Conservation (phyloP, 2,888 invertebrate genomes). For the Drosophila paranaensis region DNA sequence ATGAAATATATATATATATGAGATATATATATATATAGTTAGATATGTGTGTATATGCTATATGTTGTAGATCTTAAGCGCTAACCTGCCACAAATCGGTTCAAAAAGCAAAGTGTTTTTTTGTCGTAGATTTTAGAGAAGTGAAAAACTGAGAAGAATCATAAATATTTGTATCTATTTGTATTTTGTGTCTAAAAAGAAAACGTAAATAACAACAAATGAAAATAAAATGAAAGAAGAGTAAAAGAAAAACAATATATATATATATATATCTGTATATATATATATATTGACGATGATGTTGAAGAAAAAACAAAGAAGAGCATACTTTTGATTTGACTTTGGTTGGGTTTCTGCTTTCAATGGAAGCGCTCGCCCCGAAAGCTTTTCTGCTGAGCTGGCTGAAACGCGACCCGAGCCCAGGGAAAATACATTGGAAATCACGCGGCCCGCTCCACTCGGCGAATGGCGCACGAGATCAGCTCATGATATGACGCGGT, state of each 20-base stretch:
- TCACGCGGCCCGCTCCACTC: slow-evolving; percentile 44
- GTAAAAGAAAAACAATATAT: slow-evolving; percentile 16
- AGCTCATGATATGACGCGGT: slow-evolving; percentile 42
- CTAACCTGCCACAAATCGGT: slow-evolving; percentile 61
- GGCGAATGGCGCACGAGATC: slow-evolving; percentile 52
- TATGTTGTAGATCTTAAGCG: slow-evolving; percentile 69
- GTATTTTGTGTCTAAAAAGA: slow-evolving; percentile 71
- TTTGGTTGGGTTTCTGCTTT: slow-evolving; percentile 58
- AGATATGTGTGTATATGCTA: slow-evolving; percentile 51
- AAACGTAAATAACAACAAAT: slow-evolving; percentile 61
- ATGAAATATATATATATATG: slow-evolving; percentile 46
- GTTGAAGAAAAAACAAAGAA: slow-evolving; percentile 32
- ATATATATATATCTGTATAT: background rate
- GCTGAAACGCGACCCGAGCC: slow-evolving; percentile 48
- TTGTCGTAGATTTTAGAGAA: slow-evolving; percentile 68
- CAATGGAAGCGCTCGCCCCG: slow-evolving; percentile 56
- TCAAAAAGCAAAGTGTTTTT: slow-evolving; percentile 46
- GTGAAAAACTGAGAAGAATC: slow-evolving; percentile 10
- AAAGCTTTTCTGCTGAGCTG: slow-evolving; percentile 50
- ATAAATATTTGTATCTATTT: slow-evolving; percentile 55
- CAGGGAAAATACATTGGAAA: slow-evolving; percentile 47
- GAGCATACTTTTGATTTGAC: slow-evolving; percentile 18
- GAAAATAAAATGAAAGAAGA: slow-evolving; percentile 46
- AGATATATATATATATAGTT: slow-evolving; percentile 36
- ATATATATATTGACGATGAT: slow-evolving; percentile 13